These are phyloP conservation scores for Lordiphosa clarofinis DNA, from an alignment of 1,140 invertebrate species.

Conservation along the genomic window DNA sequence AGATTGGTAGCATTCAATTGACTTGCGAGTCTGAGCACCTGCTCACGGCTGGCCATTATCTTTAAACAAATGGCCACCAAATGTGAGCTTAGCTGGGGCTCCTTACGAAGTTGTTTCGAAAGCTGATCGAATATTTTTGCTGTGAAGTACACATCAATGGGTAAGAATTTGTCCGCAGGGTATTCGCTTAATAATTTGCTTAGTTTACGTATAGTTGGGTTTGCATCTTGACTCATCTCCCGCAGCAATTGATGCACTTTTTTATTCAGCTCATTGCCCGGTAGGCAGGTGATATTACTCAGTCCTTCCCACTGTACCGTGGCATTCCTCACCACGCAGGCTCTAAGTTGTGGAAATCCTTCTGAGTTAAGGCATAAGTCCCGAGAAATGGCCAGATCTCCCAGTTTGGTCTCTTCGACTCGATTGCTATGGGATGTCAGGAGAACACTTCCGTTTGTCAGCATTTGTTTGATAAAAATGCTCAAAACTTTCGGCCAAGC, in stretches of 20 bases:
- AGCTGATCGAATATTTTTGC: slow-evolving; percentile 42
- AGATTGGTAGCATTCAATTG: slow-evolving; percentile 63
- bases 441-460: not conserved
- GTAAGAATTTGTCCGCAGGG: slow-evolving; percentile 20
- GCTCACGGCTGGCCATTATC: slow-evolving; percentile 49
- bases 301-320: slow-evolving; percentile 31
- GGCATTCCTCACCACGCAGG: slow-evolving; percentile 29
- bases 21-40: slow-evolving; percentile 40
- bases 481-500: slow-evolving; percentile 28
- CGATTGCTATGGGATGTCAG: slow-evolving; percentile 19
- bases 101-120: slow-evolving; percentile 7
- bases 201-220: slow-evolving; percentile 15
- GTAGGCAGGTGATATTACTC: slow-evolving; percentile 19
- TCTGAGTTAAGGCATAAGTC: slow-evolving; percentile 45
- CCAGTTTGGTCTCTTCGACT: slow-evolving; percentile 29
- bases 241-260: slow-evolving; percentile 28
- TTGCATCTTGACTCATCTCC: slow-evolving; percentile 12
- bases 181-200: slow-evolving; percentile 19
- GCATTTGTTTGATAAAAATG: slow-evolving; percentile 23
- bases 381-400: slow-evolving; percentile 26
- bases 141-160: slow-evolving; percentile 55
- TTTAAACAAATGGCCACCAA: slow-evolving; percentile 43
- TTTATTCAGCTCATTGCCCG: slow-evolving; percentile 31
- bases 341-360: slow-evolving; percentile 31
- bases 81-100: slow-evolving; percentile 12